These are phyloP conservation scores for Acipenser transmontanus DNA, from an alignment of 2,797 vertebrate species.

Conservation along the genomic window DNA sequence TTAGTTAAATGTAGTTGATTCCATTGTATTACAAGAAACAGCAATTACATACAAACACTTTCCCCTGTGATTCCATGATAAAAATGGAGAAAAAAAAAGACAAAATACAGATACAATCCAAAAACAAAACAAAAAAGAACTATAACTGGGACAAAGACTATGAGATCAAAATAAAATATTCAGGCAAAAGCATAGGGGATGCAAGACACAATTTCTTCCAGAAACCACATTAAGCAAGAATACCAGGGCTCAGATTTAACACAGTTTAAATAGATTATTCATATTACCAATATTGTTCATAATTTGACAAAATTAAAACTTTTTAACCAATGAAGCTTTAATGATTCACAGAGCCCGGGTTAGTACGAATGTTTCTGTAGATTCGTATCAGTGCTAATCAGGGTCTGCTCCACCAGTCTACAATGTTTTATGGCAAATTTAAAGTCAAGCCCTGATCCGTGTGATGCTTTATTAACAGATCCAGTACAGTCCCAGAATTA, in stretches of 20 bases:
- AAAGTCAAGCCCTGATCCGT: constrained; percentile 11
- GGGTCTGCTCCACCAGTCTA: neutral
- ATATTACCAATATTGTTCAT: neutral
- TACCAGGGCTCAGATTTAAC: constrained; percentile 15
- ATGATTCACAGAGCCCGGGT: constrained; percentile 8
- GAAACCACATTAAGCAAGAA: constrained; percentile 12
- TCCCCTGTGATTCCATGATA: constrained; percentile 40
- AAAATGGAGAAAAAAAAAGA: constrained; percentile 33
- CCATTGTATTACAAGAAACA: constrained; percentile 47
- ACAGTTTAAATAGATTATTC: neutral
- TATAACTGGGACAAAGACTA: constrained; percentile 36
- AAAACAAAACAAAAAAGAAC: constrained; percentile 40
- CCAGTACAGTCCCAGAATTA: constrained; percentile 61
- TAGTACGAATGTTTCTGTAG: neutral
- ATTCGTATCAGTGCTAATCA: neutral
- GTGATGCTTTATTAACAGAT: constrained; percentile 38
- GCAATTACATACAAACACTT: constrained; percentile 40
- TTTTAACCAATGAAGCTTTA: neutral
- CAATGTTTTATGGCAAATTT: neutral
- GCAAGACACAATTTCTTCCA: constrained; percentile 28
- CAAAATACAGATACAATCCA: constrained; percentile 41
- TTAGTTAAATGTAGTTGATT: constrained; percentile 22
- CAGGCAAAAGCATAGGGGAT: constrained; percentile 36
- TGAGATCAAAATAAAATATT: constrained; percentile 40
- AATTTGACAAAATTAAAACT: neutral